These are phyloP conservation scores for Coendou prehensilis DNA, from an alignment of 2,797 vertebrate genomes.

Conservation along the genomic window DNA sequence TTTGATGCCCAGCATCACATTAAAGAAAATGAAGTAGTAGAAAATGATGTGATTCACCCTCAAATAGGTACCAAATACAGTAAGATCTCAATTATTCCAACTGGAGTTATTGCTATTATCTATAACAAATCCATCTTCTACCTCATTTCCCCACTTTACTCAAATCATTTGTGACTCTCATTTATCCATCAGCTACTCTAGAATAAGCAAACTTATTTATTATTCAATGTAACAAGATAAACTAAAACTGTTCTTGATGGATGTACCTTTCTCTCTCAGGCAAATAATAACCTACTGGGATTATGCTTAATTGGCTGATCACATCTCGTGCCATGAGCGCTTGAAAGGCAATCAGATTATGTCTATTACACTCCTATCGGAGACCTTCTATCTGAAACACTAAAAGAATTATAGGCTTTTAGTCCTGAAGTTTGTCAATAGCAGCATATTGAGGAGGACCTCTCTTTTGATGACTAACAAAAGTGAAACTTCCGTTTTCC, in stretches of 20 bases:
- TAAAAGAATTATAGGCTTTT: neutral
- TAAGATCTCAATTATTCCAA: neutral
- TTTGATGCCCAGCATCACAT: neutral
- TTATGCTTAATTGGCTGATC: constrained; percentile 19
- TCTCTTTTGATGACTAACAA: constrained; percentile 33
- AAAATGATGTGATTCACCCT: neutral
- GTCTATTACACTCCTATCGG: neutral
- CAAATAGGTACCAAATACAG: constrained; percentile 3
- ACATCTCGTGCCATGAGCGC: neutral
- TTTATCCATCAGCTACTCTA: constrained; percentile 30
- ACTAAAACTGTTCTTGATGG: constrained; percentile 22
- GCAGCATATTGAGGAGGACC: neutral
- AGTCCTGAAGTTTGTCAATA: constrained; percentile 1
- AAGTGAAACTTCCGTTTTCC: neutral
- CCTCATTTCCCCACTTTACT: neutral
- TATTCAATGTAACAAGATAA: constrained; percentile 2
- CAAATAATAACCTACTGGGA: neutral
- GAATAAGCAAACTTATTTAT: constrained; percentile 53
- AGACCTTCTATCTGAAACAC: neutral
- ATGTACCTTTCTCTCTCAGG: neutral
- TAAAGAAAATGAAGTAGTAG: neutral
- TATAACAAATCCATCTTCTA: constrained; percentile 46
- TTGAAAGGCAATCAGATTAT: neutral
- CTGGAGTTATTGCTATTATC: neutral
- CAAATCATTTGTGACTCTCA: neutral